Evolutionary conservation across 1,140 invertebrate genomes (phyloP), one percentile per base, ranked within the genome.

Genomic region (Drosophila pachea): DNA sequence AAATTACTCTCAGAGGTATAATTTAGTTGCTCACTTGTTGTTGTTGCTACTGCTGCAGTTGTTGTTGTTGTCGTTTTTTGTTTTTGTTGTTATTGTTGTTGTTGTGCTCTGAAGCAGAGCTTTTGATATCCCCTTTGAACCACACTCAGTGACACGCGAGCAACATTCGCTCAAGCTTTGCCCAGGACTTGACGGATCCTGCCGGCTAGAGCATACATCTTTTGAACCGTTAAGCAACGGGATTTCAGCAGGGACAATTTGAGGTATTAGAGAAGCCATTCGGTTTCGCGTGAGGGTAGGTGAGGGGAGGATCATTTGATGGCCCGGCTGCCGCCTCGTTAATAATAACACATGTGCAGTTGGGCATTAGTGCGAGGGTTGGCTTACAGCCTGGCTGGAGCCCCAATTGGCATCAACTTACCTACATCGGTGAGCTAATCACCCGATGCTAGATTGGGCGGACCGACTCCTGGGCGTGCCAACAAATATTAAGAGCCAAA

Each of bases 1-100:
- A 86, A 84, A 84, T 84, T 84, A 84, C 81, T 84, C 81, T 84
- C 81, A 66, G 54, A 60, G 81, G 81, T 86, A 84, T 86, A 84
- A 84, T 84, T 84, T 81, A 69, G 79, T 68, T 84, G 62, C 75
- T 69, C 66, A 59, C 62, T 82, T 71, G 47, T 50, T 64, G 38
- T 71, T 63, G 53, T 56, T 65, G 32, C 22, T 3, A 22, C 22
- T 72, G 36, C 38, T 63, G 33, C 67, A 54, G 48, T 56, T 68
- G 32, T 50, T 70, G 56, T 47, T 65, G 47, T 60, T 35, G 42
- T 54, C 45, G 33, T 53, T 48, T n/a, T n/a, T n/a, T 71, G 36
- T 42, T 63, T 29, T 71, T 59, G 48, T 56, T 68, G 32, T 50
- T 70, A 52, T 47, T 65, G 47, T 59, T 35, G 42, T 54, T 49